These are phyloP conservation scores for Nysson spinosus DNA, from an alignment of 2,888 invertebrate genomes.

Conservation along the genomic window DNA sequence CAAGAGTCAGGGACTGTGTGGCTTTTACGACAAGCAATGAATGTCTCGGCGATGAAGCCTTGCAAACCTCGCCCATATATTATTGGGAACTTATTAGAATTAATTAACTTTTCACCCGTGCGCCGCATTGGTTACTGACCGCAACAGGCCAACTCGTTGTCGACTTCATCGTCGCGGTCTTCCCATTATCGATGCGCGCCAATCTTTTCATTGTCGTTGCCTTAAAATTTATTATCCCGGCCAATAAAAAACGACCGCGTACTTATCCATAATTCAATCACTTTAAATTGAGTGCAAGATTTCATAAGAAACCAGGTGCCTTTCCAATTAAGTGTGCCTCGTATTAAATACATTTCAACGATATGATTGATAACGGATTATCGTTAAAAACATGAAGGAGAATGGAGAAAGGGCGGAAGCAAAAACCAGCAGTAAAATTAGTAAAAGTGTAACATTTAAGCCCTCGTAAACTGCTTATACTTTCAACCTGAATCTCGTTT, in stretches of 20 bases:
- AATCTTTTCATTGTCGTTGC: not conserved
- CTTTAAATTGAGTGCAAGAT: conserved; percentile 27
- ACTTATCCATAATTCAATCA: conserved; percentile 10
- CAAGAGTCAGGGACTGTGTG: conserved; percentile 18
- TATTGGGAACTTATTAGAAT: conserved; percentile 67
- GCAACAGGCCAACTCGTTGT: conserved; percentile 15
- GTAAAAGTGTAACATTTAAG: not conserved
- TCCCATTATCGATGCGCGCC: conserved; percentile 2
- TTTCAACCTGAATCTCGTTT: conserved; percentile 4
- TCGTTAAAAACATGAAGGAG: no score
- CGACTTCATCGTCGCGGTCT: conserved; percentile 11
- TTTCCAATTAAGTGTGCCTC: no score
- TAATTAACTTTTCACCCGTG: conserved; percentile 68
- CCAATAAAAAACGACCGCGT: no score
- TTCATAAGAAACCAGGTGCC: no score
- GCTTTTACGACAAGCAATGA: conserved; percentile 57
- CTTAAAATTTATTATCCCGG: not conserved
- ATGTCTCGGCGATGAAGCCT: conserved; percentile 38
- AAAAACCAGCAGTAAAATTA: not conserved
- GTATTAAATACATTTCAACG: no score
- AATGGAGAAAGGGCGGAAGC: no score
- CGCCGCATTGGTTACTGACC: conserved; percentile 34
- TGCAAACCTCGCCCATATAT: conserved; percentile 51
- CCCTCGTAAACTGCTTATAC: not conserved
- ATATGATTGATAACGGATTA: no score